phyloP scores from a whole-genome alignment of 2,888 invertebrate species.

The Hydriomena furcata region DNA sequence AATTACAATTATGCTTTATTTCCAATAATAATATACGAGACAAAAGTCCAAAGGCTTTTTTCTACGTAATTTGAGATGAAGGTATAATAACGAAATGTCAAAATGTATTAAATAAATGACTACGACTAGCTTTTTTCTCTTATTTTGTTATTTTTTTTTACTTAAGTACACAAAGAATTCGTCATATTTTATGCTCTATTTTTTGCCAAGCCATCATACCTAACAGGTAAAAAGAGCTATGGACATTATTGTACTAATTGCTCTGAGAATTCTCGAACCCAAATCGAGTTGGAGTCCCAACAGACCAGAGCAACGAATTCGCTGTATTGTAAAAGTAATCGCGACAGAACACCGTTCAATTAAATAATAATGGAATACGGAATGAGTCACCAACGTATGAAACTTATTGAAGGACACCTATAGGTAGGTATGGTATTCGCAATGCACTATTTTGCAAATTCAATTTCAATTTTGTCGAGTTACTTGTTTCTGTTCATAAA shows the following conservation, averaged over 20 bases:
- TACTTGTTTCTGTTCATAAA: too few species aligned
- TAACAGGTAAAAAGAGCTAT: conserved; percentile 19
- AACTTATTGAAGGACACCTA: conserved; percentile 3
- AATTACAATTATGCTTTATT: too few species aligned
- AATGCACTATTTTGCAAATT: neutral
- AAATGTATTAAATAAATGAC: too few species aligned
- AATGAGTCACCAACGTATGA: conserved; percentile 9
- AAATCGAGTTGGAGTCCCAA: conserved; percentile 28
- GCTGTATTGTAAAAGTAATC: conserved; percentile 25
- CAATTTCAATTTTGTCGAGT: neutral
- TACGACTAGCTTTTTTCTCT: too few species aligned
- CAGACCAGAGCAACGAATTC: conserved; percentile 15
- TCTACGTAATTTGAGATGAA: too few species aligned
- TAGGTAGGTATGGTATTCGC: too few species aligned
- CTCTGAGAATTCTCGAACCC: conserved; percentile 26
- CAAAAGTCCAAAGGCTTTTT: too few species aligned
- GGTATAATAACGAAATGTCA: too few species aligned
- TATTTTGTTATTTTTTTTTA: too few species aligned
- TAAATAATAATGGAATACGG: conserved; percentile 16
- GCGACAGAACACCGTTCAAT: conserved; percentile 16
- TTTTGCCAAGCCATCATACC: conserved; percentile 4
- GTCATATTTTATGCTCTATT: neutral
- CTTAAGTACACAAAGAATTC: too few species aligned
- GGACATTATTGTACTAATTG: conserved; percentile 25
- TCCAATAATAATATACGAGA: too few species aligned